These are phyloP conservation scores for Patagioenas fasciata DNA, from an alignment of 2,113 vertebrate species.

Conservation along the genomic window DNA sequence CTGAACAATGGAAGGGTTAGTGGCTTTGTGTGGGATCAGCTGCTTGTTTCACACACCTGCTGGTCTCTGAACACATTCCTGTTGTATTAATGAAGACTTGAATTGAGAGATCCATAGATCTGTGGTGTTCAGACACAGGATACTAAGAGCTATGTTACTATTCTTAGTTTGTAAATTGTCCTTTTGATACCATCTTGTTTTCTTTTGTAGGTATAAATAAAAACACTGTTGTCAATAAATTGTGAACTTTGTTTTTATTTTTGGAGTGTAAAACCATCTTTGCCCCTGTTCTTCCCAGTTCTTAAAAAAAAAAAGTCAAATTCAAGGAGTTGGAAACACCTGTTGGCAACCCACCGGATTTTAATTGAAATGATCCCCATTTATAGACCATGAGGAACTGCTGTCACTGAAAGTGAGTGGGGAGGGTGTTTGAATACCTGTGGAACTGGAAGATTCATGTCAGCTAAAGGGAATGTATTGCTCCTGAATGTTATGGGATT, in stretches of 20 bases:
- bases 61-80: slow-evolving; percentile 82
- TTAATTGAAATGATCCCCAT: fast-evolving
- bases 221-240: slow-evolving; percentile 82
- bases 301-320: not conserved
- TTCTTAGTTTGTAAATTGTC: slow-evolving; percentile 83
- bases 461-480: not conserved
- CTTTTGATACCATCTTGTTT: slow-evolving; percentile 88
- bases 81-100: slow-evolving; percentile 72
- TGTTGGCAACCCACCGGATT: not conserved
- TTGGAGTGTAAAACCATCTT: not conserved
- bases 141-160: slow-evolving; percentile 80
- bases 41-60: slow-evolving; percentile 57
- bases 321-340: not conserved
- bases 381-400: not conserved
- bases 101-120: slow-evolving; percentile 74
- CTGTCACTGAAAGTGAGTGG: not conserved
- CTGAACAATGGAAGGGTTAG: slow-evolving; percentile 68
- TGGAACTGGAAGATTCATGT: not conserved
- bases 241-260: slow-evolving; percentile 71
- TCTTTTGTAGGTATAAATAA: slow-evolving; percentile 88
- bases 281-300: not conserved
- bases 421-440: not conserved
- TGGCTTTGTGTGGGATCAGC: slow-evolving; percentile 76
- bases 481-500: not conserved
- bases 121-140: slow-evolving; percentile 77